Evolutionary conservation across 2,888 invertebrate species (phyloP), one percentile per base, ranked within the genome.

Genomic region (Cheilosia variabilis): DNA sequence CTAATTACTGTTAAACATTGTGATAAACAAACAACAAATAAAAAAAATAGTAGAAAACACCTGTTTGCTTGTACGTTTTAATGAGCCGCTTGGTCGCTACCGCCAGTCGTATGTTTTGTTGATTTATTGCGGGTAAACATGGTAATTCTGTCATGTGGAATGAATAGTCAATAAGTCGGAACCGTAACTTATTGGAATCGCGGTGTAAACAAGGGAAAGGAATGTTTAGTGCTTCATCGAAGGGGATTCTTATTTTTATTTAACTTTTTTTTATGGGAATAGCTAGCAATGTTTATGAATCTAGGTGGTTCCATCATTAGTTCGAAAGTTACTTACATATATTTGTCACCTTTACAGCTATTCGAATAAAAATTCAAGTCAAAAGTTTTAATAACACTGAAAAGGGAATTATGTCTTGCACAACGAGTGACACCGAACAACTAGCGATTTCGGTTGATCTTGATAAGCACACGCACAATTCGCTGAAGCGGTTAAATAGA

Each of bases 41-140:
- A n/a, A 27, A 27, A 27, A 27, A n/a, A 47, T 22, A 45, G 6
- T 2, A 45, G 17, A 47, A 69, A 65, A 75, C 84, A 84, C 84
- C 84, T 79, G 84, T 84, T 60, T 19, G 9, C 17, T 31, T 24
- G 63, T 57, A 19, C 17, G 41, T 71, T 77, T 83, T 78, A 55
- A 73, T 73, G 43, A 57, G 73, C 83, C 73, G 78, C 37, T 3
- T 4, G 13, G 37, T 9, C 13, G 10, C 22, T 45, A 7, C 34
- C 52, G 6, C 13, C 58, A 41, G 17, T 24, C 66, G 22, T 37
- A 37, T 37, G 62, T 24, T 66, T 66, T 53, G 43, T 57, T 66
- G 82, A 82, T 82, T 82, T 77, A 82, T 57, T 37, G 77, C 55
- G 66, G 82, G 77, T 83, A 78, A 77, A 78, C 77, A 83, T 78